Conservation (phyloP, 2,888 invertebrate species). For the Arge pagana region DNA sequence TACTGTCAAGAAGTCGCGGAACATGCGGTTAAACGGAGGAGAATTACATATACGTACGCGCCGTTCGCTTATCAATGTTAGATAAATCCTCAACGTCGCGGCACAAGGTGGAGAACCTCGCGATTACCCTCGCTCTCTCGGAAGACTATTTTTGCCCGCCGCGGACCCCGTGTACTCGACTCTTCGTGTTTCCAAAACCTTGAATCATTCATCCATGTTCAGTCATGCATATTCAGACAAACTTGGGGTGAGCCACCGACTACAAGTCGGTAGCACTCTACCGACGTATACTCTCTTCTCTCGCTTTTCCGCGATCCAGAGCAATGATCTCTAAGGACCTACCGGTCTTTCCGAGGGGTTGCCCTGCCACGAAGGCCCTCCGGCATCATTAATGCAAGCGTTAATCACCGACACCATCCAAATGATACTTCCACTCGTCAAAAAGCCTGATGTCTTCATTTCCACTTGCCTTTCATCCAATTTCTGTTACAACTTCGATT, state of each 20-base stretch:
- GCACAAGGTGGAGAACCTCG: no score
- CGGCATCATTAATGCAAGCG: conserved; percentile 18
- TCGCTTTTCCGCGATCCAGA: conserved; percentile 13
- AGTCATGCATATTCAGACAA: conserved; percentile 44
- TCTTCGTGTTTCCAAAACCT: conserved; percentile 52
- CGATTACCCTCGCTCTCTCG: conserved; percentile 5
- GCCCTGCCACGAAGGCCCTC: conserved; percentile 3
- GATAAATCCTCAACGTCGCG: no score
- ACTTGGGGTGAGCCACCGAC: conserved; percentile 22
- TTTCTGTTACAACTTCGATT: no score
- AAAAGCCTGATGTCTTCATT: no score
- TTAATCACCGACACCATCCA: conserved; percentile 17
- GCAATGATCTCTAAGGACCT: conserved; percentile 32
- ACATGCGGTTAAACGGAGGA: no score
- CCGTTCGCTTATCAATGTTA: no score
- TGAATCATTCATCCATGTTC: conserved; percentile 52
- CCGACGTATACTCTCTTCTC: conserved; percentile 19
- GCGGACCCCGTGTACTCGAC: conserved; percentile 38
- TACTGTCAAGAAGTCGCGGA: no score
- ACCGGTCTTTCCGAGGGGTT: conserved; percentile 22
- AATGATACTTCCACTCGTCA: conserved; percentile 17
- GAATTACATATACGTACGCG: no score
- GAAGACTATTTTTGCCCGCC: conserved; percentile 8
- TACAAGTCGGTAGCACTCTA: conserved; percentile 7
- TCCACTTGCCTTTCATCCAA: no score